phyloP scores from a whole-genome alignment of 2,888 invertebrate species.

The Erynnis tages region DNA sequence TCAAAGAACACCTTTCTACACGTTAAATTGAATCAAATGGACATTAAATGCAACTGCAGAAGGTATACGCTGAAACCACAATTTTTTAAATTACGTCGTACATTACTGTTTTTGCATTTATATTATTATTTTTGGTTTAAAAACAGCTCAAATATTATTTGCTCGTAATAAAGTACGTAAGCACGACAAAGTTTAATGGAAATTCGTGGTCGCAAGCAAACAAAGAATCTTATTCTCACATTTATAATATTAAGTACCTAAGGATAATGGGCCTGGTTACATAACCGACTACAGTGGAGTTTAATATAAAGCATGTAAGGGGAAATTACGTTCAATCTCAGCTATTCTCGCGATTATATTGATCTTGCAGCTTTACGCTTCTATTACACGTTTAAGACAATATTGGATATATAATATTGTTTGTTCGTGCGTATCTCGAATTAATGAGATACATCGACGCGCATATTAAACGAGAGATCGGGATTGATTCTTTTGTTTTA shows the following conservation, averaged over 20 bases:
- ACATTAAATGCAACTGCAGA: no score
- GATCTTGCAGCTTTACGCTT: conserved; percentile 49
- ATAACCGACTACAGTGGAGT: conserved; percentile 20
- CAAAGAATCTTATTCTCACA: no score
- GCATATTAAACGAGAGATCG: conserved; percentile 3
- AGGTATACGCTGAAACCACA: no score
- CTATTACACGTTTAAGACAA: conserved; percentile 28
- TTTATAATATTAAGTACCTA: no score
- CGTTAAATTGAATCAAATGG: no score
- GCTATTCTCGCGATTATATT: conserved; percentile 59
- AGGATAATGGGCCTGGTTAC: neutral
- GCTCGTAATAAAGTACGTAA: no score
- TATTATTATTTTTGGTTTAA: no score
- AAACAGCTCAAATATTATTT: no score
- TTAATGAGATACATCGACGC: conserved; percentile 13
- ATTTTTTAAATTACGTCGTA: no score
- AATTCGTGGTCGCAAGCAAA: no score
- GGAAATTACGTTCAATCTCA: conserved; percentile 49
- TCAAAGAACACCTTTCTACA: neutral
- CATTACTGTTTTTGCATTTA: no score
- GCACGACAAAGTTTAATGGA: no score
- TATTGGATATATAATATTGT: conserved; percentile 51
- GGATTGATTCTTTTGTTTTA: neutral
- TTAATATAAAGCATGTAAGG: conserved; percentile 47
- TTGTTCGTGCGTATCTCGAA: conserved; percentile 37